Base-by-base conservation (phyloP, 2,113 vertebrate genomes). In the Vimba vimba region DNA sequence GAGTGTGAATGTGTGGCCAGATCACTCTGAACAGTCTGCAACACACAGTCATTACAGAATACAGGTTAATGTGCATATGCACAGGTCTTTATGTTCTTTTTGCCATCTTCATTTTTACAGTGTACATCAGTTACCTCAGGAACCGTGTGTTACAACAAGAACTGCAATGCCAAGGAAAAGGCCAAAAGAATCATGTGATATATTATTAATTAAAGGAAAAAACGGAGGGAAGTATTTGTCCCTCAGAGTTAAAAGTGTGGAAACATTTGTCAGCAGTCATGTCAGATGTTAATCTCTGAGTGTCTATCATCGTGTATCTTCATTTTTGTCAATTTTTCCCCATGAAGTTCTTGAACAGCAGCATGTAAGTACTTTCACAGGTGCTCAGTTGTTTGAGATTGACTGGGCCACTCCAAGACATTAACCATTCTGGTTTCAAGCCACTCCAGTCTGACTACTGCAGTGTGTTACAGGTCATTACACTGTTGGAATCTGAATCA, bases 1-100 rank as follows among this genome's bases (percentile, higher is more conserved):
- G 79, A 74, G 82, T 23, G 27, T 82, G 69, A 60, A 36, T 78
- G 69, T 82, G 66, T 60, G 62, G 25, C 60, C 4, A 6, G 25
- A 39, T 83, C 17, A 12, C 19, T n/a, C 27, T 33, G 47, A 71
- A 71, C 25, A 36, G 23, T 39, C 80, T 71, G 80, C 47, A 71
- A 82, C 45, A 82, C 6, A 7, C 8, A 78, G 19, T 5, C 6
- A 45, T 64, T 25, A 30, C n/a, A 68, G 4, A 50, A 68, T 47
- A 30, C 23, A 10, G 15, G 9, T 66, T 62, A 50, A 9, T 45
- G 59, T 47, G n/a, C 21, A 52, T 12, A 33, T 33, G 23, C 6
- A 10, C 79, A 66, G 23, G 33, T 4, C 47, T 77, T 78, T 55
- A 30, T 2, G 27, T 30, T 68, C 13, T 30, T 33, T 23, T 17